A percentile compares a stretch with the other conserved stretches of the same genome.
Evolutionary conservation across 2,113 vertebrate genomes (phyloP).

Genomic region (Scomber scombrus): DNA sequence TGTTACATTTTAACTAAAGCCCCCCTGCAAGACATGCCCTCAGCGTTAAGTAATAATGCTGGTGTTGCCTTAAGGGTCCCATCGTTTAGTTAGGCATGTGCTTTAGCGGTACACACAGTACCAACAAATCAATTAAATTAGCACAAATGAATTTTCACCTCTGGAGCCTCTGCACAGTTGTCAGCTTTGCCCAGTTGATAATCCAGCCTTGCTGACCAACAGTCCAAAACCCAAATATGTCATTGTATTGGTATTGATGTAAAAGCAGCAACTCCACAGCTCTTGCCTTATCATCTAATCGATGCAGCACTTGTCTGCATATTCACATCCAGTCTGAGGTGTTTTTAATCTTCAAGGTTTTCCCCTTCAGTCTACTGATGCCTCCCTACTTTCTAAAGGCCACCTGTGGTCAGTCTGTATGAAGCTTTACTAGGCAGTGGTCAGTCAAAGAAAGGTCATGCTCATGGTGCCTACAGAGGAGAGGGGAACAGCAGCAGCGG

Average conservation of each 20-base stretch:
- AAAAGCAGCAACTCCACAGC: background rate
- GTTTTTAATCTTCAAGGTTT: constrained; percentile 2
- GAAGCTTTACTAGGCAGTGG: constrained; percentile 64
- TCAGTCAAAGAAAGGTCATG: constrained; percentile 83
- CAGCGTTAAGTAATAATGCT: no score
- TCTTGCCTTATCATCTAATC: background rate
- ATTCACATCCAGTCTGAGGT: background rate
- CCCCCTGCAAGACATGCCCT: no score
- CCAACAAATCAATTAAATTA: no score
- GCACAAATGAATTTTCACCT: no score
- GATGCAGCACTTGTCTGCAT: background rate
- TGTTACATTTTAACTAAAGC: no score
- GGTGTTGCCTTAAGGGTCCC: no score
- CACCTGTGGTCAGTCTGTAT: constrained; percentile 58
- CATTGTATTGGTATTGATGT: background rate
- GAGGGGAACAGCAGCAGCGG: constrained; percentile 38
- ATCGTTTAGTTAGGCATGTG: no score
- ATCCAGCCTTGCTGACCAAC: background rate
- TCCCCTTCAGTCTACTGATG: background rate
- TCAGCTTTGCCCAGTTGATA: background rate
- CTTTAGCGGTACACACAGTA: no score
- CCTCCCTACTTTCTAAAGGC: constrained; percentile 50
- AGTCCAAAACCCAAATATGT: background rate
- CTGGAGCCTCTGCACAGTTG: no score
- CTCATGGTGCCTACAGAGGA: constrained; percentile 55